Base-by-base conservation (phyloP, 1,140 invertebrate species). In the Yoshiicerus persimilis region DNA sequence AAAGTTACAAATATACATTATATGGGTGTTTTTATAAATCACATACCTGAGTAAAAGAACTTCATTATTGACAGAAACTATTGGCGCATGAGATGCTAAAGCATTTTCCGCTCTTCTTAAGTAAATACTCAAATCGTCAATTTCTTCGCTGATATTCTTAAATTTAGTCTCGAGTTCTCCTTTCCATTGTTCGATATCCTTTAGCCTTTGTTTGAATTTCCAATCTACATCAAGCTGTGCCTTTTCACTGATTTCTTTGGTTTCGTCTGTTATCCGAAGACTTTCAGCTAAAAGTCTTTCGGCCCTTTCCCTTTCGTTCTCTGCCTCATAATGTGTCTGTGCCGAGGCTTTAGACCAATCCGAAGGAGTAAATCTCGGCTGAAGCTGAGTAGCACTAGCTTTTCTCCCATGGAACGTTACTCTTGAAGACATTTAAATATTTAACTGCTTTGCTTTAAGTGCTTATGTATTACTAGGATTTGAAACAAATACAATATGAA, bases 111-210 rank as follows among this genome's bases (percentile, higher is more conserved):
- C 94, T 87, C 95, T 94, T 91, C 93, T 94, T 92, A 95, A 95
- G 88, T 95, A 96, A 20, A 94, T 93, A 16, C 92, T 91, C 4
- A 97, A 91, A 66, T 94, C 94, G 91, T 97, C 96, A 56, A 95
- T 93, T 87, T 89, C 88, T 75, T 85, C 77, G 70, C 94, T 94
- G 23, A 96, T 92, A 41, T 95, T 95, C 92, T 95, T 95, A 87
- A 96, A 94, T 92, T 96, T 95, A 6, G 94, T 93, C 91, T 96
- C 94, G 20, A 98, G 92, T 92, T 98, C 97, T 13, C 94, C 93
- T 91, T 95, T 96, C 90, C 95, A 95, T 91, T 96, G 97, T 89
- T 96, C 95, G 38, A 98, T 95, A 91, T 97, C 96, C 86, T 95
- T 94, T 11, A 97, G 93, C 91, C 96, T 95, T 92, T 97, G 96